Evolutionary conservation across 2,888 invertebrate genomes (phyloP).

Genomic region (Bombyx huttoni): DNA sequence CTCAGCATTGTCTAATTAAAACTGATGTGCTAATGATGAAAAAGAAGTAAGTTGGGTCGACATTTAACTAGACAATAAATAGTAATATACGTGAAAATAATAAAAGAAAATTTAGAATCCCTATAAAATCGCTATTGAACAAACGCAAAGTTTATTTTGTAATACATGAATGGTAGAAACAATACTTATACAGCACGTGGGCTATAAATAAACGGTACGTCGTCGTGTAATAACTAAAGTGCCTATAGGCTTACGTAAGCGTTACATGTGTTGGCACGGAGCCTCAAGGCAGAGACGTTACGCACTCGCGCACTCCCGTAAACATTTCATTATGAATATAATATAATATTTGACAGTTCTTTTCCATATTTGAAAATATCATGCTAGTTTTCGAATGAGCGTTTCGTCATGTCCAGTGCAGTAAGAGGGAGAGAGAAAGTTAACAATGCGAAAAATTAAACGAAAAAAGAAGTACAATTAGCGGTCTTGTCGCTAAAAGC

Average conservation of each 20-base stretch:
- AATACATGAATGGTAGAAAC: not conserved
- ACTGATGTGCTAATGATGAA: no score
- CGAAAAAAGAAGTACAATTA: no score
- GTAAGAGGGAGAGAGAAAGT: no score
- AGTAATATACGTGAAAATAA: no score
- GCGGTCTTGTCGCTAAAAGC: no score
- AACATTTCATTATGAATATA: not conserved
- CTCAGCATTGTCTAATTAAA: no score
- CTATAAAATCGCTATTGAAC: not conserved
- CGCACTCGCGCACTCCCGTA: not conserved
- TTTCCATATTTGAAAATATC: not conserved
- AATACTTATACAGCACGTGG: not conserved
- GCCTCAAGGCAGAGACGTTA: not conserved
- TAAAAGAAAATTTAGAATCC: not conserved
- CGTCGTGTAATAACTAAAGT: not conserved
- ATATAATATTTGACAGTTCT: not conserved
- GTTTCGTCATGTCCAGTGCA: no score
- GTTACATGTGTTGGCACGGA: constrained; percentile 1
- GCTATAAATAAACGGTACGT: not conserved
- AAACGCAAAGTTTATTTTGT: not conserved
- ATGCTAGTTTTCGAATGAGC: no score
- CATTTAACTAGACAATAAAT: no score
- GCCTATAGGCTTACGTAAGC: not conserved
- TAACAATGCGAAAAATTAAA: no score
- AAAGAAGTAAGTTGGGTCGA: no score